phyloP scores from a whole-genome alignment of 2,888 invertebrate genomes.

The Pristionchus exspectatus region DNA sequence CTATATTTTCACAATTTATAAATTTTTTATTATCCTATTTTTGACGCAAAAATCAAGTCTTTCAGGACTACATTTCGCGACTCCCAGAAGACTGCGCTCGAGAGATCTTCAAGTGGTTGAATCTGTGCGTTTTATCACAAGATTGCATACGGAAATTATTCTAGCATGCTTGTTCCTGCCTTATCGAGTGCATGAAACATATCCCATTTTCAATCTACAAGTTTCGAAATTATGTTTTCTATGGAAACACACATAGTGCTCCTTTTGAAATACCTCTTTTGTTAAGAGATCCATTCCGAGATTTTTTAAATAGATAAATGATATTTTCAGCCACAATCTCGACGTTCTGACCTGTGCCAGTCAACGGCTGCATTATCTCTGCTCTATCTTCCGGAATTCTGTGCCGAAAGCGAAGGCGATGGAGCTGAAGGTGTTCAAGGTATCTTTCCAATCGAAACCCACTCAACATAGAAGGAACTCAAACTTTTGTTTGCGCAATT shows the following conservation, averaged over 20 bases:
- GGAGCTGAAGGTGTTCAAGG: constrained; percentile 1
- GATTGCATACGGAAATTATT: too few relatives aligned
- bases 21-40: too few relatives aligned
- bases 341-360: not conserved
- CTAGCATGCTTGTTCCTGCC: not conserved
- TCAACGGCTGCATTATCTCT: not conserved
- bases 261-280: not conserved
- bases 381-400: not conserved
- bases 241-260: not conserved
- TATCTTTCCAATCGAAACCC: not conserved
- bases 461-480: not conserved
- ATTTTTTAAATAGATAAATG: too few relatives aligned
- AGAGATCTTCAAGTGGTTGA: not conserved
- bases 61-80: not conserved
- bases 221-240: too few relatives aligned
- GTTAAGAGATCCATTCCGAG: too few relatives aligned
- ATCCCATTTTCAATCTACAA: not conserved
- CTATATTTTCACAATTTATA: too few relatives aligned
- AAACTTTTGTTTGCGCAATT: not conserved
- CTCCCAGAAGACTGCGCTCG: not conserved
- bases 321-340: not conserved
- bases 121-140: not conserved
- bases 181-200: not conserved
- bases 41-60: not conserved
- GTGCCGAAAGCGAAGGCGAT: not conserved